Evolutionary conservation across 2,797 vertebrate species (phyloP).

Genomic region (Alauda arvensis): DNA sequence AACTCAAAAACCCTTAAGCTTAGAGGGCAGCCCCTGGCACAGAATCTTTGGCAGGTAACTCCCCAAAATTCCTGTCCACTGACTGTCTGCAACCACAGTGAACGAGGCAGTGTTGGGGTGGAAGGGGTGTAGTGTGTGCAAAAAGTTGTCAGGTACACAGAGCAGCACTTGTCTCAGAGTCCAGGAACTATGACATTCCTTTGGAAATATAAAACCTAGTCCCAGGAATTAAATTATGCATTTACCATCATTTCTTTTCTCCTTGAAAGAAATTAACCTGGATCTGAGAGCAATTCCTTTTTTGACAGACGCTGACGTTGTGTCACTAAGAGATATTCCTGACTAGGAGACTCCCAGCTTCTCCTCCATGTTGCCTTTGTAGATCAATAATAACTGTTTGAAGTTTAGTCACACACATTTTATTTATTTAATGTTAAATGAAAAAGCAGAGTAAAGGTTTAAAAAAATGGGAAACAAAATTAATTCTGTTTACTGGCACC

Average conservation of each 20-base stretch:
- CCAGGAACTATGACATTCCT: background rate
- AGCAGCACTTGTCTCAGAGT: background rate
- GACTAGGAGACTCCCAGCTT: background rate
- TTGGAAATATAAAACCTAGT: background rate
- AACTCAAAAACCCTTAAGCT: background rate
- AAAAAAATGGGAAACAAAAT: background rate
- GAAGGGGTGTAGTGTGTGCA: background rate
- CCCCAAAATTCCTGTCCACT: background rate
- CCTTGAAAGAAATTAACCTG: background rate
- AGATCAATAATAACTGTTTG: background rate
- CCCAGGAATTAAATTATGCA: background rate
- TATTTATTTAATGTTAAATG: background rate
- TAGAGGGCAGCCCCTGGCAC: background rate
- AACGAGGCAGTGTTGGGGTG: background rate
- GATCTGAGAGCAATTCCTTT: background rate
- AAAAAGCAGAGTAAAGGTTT: background rate
- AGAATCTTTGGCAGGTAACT: background rate
- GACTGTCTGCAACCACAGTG: background rate
- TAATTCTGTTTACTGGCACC: constrained; percentile 18
- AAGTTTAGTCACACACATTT: background rate
- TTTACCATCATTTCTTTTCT: background rate
- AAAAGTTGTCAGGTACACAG: background rate
- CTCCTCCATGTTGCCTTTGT: background rate
- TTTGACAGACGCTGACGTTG: background rate
- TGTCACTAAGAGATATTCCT: background rate